Conservation (phyloP, 1,140 invertebrate species). For the Ectropis grisescens region DNA sequence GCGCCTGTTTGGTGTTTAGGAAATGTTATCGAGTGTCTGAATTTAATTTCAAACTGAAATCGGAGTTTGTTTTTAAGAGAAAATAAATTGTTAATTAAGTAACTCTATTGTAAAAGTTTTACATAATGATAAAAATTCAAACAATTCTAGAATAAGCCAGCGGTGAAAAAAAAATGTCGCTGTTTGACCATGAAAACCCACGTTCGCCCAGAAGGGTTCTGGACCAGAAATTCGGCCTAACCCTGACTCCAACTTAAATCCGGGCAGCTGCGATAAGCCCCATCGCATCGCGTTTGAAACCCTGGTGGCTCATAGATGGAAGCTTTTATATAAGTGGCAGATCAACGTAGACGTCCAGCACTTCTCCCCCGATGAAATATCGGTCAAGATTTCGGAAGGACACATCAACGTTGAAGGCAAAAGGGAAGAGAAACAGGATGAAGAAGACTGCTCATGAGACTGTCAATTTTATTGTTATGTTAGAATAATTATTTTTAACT, state of each 20-base stretch:
- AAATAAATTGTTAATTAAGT: too few relatives aligned
- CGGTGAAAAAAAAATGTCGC: too few relatives aligned
- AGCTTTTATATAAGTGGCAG: conserved; percentile 70
- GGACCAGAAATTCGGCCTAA: conserved; percentile 48
- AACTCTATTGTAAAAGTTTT: too few relatives aligned
- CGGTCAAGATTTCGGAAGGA: conserved; percentile 83
- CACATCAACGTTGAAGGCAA: conserved; percentile 79
- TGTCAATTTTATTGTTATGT: not conserved
- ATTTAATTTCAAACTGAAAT: too few relatives aligned
- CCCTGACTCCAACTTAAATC: conserved; percentile 43
- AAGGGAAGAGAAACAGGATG: conserved; percentile 83
- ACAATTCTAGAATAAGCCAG: too few relatives aligned
- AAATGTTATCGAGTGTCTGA: too few relatives aligned
- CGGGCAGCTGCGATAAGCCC: conserved; percentile 32
- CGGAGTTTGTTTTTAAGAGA: too few relatives aligned
- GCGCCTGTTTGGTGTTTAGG: too few relatives aligned
- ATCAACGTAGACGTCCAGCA: conserved; percentile 87
- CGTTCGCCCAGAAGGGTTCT: conserved; percentile 36
- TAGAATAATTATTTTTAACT: too few relatives aligned
- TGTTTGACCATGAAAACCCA: conserved; percentile 43
- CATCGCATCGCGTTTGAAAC: conserved; percentile 23
- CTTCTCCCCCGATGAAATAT: conserved; percentile 87
- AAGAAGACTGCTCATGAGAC: not conserved
- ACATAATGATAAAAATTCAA: too few relatives aligned
- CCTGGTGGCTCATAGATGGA: conserved; percentile 34